These are phyloP conservation scores for Semaprochilodus insignis DNA, from an alignment of 2,797 vertebrate genomes.

Conservation along the genomic window DNA sequence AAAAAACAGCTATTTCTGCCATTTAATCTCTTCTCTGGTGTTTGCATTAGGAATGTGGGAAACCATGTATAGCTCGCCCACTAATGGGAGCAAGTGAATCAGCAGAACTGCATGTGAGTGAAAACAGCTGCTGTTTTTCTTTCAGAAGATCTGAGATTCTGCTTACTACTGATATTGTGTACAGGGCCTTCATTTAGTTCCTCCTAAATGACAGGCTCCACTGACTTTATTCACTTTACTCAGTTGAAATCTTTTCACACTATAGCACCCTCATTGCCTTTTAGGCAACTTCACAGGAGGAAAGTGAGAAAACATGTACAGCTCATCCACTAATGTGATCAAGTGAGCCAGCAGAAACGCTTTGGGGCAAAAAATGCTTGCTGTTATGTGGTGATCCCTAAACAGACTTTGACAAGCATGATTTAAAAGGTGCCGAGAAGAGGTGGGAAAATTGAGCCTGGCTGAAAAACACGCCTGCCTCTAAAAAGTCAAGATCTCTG, in stretches of 20 bases:
- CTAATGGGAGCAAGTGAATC: conserved; percentile 53
- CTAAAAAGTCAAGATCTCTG: conserved; percentile 55
- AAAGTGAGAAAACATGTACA: conserved; percentile 16
- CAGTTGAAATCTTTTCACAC: conserved; percentile 3
- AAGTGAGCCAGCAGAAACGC: conserved; percentile 41
- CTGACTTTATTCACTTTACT: background rate
- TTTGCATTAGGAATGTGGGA: background rate
- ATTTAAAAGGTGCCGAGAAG: conserved; percentile 40
- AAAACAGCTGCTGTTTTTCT: background rate
- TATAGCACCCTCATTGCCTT: conserved; percentile 35
- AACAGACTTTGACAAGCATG: conserved; percentile 50
- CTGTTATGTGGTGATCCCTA: conserved; percentile 20
- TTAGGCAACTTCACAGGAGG: background rate
- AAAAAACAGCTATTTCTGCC: background rate
- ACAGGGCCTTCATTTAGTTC: background rate
- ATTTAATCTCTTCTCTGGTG: conserved; percentile 2
- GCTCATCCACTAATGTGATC: conserved; percentile 46
- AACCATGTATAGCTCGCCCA: conserved; percentile 38
- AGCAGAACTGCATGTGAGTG: conserved; percentile 24
- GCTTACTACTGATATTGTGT: background rate
- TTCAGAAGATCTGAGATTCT: background rate
- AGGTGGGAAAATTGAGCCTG: conserved; percentile 1
- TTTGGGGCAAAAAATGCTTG: background rate
- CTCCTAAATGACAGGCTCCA: background rate
- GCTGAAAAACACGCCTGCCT: conserved; percentile 63